Conservation (phyloP, 2,888 invertebrate genomes). For the Oligia fasciuncula region DNA sequence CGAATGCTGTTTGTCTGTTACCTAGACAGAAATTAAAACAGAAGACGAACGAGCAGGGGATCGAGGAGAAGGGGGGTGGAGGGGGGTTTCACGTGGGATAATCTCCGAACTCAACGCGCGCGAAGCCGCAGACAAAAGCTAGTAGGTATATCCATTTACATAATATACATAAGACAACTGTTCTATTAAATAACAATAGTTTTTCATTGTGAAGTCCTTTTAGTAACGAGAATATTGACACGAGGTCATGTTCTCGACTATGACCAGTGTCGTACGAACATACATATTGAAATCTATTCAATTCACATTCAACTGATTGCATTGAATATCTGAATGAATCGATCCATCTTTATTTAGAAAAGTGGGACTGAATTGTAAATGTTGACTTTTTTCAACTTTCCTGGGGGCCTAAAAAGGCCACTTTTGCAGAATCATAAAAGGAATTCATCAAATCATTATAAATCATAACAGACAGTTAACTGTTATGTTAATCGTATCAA, state of each 20-base stretch:
- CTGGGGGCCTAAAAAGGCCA: too few relatives aligned
- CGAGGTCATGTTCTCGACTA: slow-evolving; percentile 38
- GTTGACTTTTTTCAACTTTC: neutral
- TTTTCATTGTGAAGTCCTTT: slow-evolving; percentile 31
- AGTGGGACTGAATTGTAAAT: slow-evolving; percentile 14
- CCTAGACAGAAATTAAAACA: too few relatives aligned
- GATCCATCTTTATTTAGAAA: slow-evolving; percentile 44
- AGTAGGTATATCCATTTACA: too few relatives aligned
- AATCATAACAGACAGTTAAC: too few relatives aligned
- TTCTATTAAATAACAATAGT: slow-evolving; percentile 7
- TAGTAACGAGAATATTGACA: slow-evolving; percentile 26
- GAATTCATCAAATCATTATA: too few relatives aligned
- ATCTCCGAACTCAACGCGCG: neutral
- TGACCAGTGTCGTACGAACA: slow-evolving; percentile 14
- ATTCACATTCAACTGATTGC: slow-evolving; percentile 56
- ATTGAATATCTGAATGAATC: slow-evolving; percentile 43
- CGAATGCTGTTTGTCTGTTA: neutral
- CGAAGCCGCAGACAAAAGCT: neutral
- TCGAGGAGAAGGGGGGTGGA: too few relatives aligned
- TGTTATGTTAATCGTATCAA: too few relatives aligned
- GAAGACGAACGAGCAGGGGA: too few relatives aligned
- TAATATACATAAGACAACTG: neutral
- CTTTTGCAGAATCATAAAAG: too few relatives aligned
- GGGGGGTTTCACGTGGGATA: neutral
- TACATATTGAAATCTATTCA: slow-evolving; percentile 57